A percentile compares a stretch with the other conserved stretches of the same genome.
phyloP scores from a whole-genome alignment of 92 coral and sea anemone genomes.

The Metridium senile region DNA sequence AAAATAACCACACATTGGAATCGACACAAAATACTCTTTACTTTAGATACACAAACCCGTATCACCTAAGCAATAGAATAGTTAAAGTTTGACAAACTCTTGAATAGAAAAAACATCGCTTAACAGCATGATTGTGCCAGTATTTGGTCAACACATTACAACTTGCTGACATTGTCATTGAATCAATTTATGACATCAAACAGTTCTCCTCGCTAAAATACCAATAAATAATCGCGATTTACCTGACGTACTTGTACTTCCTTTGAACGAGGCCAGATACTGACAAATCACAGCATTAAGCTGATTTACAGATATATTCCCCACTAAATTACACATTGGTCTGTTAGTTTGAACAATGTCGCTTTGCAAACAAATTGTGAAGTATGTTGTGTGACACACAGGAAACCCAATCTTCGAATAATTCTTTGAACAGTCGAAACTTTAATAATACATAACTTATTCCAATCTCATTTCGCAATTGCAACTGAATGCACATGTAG shows the following conservation, averaged over 20 bases:
- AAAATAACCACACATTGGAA: background rate
- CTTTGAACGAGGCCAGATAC: background rate
- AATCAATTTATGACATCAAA: background rate
- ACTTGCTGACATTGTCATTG: background rate
- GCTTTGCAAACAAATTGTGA: too few relatives aligned
- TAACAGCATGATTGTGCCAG: background rate
- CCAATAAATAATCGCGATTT: slow-evolving; percentile 13
- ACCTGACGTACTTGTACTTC: slow-evolving; percentile 7
- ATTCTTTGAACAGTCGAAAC: background rate
- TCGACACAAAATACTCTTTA: background rate
- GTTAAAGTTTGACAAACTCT: background rate
- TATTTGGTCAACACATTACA: background rate
- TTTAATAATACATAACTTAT: background rate
- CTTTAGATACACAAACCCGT: background rate
- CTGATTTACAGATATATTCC: background rate
- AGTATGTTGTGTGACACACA: too few relatives aligned
- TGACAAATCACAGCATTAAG: background rate
- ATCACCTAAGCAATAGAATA: background rate
- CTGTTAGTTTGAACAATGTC: background rate
- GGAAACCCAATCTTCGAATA: too few relatives aligned
- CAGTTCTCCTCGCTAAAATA: slow-evolving; percentile 14
- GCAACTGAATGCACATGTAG: slow-evolving; percentile 5
- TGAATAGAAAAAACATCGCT: background rate
- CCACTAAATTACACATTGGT: background rate
- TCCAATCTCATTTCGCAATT: background rate